Conservation (phyloP, 2,797 vertebrate species). For the Acanthiza pusilla region DNA sequence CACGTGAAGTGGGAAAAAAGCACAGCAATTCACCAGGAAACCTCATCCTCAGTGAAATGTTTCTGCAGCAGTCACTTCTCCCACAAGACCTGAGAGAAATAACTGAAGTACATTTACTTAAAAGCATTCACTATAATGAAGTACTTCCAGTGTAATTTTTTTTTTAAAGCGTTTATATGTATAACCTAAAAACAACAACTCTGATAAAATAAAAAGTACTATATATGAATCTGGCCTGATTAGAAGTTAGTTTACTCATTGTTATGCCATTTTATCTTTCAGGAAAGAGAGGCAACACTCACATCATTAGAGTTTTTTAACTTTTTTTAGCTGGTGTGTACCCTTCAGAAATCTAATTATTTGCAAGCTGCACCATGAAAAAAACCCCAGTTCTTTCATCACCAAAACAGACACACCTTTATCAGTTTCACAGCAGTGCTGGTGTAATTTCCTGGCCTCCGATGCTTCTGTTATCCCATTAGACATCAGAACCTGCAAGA, state of each 20-base stretch:
- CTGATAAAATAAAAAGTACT: not conserved
- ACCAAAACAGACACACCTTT: conserved; percentile 68
- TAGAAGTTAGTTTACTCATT: not conserved
- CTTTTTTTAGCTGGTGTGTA: not conserved
- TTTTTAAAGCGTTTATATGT: not conserved
- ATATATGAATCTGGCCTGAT: not conserved
- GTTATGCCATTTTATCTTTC: not conserved
- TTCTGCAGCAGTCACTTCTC: not conserved
- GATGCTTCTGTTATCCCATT: conserved; percentile 80
- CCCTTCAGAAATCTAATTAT: not conserved
- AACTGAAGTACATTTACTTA: not conserved
- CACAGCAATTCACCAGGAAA: not conserved
- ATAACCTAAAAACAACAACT: not conserved
- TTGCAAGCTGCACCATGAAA: not conserved
- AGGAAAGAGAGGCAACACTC: not conserved
- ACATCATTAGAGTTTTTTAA: not conserved
- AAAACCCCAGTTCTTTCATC: not conserved
- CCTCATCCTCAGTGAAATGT: not conserved
- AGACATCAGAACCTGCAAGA: conserved; percentile 88
- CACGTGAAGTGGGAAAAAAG: not conserved
- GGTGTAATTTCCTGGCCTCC: conserved; percentile 72
- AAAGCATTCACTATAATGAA: not conserved
- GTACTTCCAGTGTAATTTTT: not conserved
- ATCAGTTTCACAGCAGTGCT: conserved; percentile 80
- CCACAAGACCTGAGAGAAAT: not conserved